Percentiles rank a stretch among this genome's conserved stretches.
These are phyloP conservation scores for Corvus hawaiiensis DNA, from an alignment of 2,113 vertebrate species.

Conservation along the genomic window DNA sequence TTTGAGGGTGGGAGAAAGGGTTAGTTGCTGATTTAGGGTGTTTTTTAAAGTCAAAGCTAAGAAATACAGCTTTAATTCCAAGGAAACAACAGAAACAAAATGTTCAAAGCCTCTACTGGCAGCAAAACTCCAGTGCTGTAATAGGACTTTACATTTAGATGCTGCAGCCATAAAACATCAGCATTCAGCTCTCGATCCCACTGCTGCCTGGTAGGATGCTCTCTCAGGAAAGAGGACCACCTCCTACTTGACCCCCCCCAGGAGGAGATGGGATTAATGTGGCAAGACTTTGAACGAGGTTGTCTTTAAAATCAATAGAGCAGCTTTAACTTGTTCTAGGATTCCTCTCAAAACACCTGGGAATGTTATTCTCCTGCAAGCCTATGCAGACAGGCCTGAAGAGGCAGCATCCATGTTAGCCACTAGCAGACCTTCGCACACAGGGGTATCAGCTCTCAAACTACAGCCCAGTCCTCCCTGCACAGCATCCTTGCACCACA, in stretches of 20 bases:
- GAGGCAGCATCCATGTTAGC: neutral
- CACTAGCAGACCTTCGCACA: neutral
- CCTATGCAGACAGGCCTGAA: fast-evolving
- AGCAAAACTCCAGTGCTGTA: neutral
- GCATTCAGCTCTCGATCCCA: neutral
- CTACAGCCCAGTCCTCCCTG: neutral
- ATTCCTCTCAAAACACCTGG: neutral
- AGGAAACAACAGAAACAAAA: neutral
- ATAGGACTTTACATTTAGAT: neutral
- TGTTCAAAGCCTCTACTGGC: neutral
- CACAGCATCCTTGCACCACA: neutral
- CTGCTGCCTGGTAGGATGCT: neutral
- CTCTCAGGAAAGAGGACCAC: neutral
- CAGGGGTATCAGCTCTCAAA: neutral
- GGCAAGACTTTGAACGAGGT: neutral
- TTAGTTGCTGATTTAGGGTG: neutral
- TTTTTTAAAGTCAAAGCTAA: neutral
- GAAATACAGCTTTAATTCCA: neutral
- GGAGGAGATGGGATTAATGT: neutral
- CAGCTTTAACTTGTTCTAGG: neutral
- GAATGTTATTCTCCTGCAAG: neutral
- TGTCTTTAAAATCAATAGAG: neutral
- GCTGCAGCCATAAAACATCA: neutral
- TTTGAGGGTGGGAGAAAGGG: neutral
- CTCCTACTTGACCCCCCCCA: neutral